Evolutionary conservation across 2,113 vertebrate species (phyloP).

Genomic region (Oenanthe melanoleuca): DNA sequence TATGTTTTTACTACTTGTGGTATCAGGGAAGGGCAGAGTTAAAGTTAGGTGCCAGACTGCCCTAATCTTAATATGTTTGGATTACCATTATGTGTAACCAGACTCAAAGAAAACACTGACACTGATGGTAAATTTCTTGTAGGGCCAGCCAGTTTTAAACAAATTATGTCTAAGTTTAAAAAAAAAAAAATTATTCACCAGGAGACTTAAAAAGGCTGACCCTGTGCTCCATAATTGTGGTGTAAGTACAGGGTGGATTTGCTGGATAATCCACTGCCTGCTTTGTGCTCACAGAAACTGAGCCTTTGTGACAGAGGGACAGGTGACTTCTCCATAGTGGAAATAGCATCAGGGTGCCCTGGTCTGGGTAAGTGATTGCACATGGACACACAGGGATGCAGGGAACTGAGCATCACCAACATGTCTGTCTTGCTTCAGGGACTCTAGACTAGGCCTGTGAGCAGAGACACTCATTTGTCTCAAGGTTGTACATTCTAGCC

Average conservation of each 20-base stretch:
- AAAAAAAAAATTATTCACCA: neutral
- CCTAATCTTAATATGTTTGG: slow-evolving; percentile 27
- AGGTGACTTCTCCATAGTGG: accelerated
- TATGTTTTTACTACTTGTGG: neutral
- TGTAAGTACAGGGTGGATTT: neutral
- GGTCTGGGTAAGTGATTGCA: neutral
- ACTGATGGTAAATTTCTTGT: slow-evolving; percentile 2
- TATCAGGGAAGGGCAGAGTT: slow-evolving; percentile 15
- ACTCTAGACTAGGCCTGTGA: neutral
- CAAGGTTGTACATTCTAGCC: neutral
- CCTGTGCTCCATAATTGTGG: neutral
- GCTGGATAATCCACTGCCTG: neutral
- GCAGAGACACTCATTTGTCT: neutral
- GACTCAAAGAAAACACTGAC: slow-evolving; percentile 46
- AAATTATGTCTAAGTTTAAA: neutral
- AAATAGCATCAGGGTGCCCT: accelerated
- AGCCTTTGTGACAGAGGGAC: neutral
- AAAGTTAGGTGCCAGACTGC: slow-evolving; percentile 19
- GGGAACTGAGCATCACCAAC: accelerated
- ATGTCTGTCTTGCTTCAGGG: neutral
- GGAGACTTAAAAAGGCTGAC: slow-evolving; percentile 2
- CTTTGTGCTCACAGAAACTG: neutral
- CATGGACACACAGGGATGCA: neutral
- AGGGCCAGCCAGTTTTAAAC: neutral
- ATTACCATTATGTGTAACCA: slow-evolving; percentile 21